Evolutionary conservation across 2,113 vertebrate genomes (phyloP).

Genomic region (Poicephalus gulielmi): DNA sequence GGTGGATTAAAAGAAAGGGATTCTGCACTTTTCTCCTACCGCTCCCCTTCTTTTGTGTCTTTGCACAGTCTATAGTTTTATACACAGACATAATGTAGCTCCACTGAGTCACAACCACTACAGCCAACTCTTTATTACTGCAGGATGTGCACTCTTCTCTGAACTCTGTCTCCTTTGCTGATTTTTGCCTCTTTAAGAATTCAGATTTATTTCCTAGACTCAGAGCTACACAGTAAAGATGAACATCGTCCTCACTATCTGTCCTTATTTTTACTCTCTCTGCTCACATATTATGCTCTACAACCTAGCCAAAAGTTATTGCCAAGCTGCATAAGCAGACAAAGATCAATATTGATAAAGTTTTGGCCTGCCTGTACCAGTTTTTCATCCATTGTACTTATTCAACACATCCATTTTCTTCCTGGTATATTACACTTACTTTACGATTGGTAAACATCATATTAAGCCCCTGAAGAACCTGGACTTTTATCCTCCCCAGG

Average conservation of each 20-base stretch:
- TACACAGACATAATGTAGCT: neutral
- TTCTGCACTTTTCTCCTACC: neutral
- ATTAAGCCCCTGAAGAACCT: neutral
- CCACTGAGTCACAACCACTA: neutral
- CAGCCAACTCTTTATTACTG: neutral
- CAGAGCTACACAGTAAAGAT: neutral
- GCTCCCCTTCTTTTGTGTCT: constrained; percentile 16
- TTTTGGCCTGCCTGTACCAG: neutral
- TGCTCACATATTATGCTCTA: neutral
- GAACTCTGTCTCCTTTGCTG: neutral
- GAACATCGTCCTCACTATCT: neutral
- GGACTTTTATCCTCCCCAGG: neutral
- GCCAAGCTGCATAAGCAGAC: neutral
- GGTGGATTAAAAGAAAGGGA: neutral
- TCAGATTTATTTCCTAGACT: neutral
- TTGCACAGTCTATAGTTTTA: neutral
- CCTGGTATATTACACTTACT: neutral
- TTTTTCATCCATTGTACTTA: neutral
- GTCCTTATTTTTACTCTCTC: neutral
- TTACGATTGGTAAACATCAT: neutral
- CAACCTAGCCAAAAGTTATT: neutral
- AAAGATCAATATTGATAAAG: neutral
- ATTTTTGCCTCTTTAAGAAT: neutral
- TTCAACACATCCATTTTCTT: neutral
- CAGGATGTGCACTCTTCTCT: neutral